Percentiles rank a stretch among this genome's conserved stretches.
phyloP scores from a whole-genome alignment of 1,140 invertebrate genomes.

The Samia ricini region DNA sequence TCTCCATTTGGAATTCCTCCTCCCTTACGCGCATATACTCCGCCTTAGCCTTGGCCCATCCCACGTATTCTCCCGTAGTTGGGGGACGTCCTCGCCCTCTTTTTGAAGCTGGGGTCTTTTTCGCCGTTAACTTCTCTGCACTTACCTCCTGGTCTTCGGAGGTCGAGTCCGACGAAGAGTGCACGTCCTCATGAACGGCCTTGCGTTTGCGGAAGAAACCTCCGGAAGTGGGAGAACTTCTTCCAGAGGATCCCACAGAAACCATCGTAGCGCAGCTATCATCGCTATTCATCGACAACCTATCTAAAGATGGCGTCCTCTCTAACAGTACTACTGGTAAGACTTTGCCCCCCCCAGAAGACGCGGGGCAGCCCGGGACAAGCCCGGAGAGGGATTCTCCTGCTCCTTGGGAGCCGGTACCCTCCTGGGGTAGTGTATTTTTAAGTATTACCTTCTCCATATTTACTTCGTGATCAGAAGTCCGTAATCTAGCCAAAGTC shows the following conservation, averaged over 20 bases:
- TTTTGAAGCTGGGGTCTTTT: not conserved
- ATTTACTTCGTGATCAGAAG: not conserved
- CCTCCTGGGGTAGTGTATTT: not conserved
- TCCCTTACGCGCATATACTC: not conserved
- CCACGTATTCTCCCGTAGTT: not conserved
- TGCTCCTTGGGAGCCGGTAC: not conserved
- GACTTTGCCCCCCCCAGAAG: not conserved
- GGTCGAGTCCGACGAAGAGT: not conserved
- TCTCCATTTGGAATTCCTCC: not conserved
- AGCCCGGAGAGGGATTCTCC: not conserved
- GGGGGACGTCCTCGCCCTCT: not conserved
- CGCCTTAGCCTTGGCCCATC: not conserved
- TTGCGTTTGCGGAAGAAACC: not conserved
- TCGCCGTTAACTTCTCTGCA: not conserved
- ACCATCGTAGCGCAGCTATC: not conserved
- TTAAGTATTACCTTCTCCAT: not conserved
- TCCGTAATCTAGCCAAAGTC: not conserved
- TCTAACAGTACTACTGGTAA: not conserved
- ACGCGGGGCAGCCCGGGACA: not conserved
- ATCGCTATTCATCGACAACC: not conserved
- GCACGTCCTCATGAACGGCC: no score
- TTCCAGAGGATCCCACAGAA: not conserved
- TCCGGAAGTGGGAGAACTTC: no score
- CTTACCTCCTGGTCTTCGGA: not conserved
- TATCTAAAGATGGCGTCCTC: not conserved